Conservation (phyloP, 2,797 vertebrate species). For the Acipenser oxyrinchus region DNA sequence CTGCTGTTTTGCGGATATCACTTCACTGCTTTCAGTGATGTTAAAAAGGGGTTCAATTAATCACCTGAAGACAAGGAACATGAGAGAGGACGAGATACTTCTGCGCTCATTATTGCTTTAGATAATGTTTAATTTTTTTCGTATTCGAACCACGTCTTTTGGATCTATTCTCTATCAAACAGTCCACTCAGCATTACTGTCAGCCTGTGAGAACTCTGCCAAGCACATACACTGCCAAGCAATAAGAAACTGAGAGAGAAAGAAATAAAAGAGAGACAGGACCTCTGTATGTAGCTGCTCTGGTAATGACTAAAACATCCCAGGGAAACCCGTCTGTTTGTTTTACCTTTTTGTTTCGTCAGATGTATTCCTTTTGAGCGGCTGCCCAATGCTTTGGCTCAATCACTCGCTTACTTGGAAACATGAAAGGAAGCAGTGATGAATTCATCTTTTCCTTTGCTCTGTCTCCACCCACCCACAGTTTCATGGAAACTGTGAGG, state of each 20-base stretch:
- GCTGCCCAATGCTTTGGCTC: conserved; percentile 11
- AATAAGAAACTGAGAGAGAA: conserved; percentile 10
- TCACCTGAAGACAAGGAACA: no score
- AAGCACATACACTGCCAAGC: conserved; percentile 8
- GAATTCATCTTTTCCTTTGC: neutral
- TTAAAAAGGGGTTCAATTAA: no score
- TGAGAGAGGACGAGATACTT: no score
- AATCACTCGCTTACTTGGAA: neutral
- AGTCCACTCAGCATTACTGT: no score
- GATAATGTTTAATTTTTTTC: no score
- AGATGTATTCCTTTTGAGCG: conserved; percentile 33
- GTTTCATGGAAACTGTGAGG: conserved; percentile 10
- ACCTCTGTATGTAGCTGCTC: conserved; percentile 24
- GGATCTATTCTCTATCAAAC: no score
- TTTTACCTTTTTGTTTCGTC: conserved; percentile 19
- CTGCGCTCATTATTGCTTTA: no score
- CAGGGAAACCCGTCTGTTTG: conserved; percentile 35
- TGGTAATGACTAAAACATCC: conserved; percentile 36
- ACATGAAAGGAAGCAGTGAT: conserved; percentile 23
- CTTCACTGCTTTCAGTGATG: no score
- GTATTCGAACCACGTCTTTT: no score
- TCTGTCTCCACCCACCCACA: neutral
- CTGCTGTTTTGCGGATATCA: no score
- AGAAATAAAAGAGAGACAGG: conserved; percentile 2
- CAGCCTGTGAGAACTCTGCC: no score